Evolutionary conservation across 2,888 invertebrate species (phyloP), one percentile per base, ranked within the genome.

Genomic region (Nomada ruficornis): DNA sequence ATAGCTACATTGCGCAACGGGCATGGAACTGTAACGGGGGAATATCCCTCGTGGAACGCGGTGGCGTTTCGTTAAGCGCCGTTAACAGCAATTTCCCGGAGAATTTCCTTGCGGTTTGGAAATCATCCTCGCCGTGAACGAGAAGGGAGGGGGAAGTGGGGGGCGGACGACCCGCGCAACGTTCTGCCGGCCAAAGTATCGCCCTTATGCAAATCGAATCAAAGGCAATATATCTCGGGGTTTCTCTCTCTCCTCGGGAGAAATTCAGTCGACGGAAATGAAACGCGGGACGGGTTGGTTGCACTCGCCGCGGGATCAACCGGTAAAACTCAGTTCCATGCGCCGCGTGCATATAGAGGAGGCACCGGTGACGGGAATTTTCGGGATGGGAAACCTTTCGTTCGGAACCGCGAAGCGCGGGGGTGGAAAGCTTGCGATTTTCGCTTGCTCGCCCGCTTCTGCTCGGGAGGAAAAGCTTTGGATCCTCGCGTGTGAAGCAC

Each of bases 121-220:
- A 80, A 73, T 70, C 76, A 44, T 77, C 57, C 65, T 26, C 69
- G 36, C 36, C 36, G 36, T 36, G 36, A 36, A 36, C 7, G 36
- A 36, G 36, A 36, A 36, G 7, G 36, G 36, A 0, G 0, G 36
- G 7, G 2, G 20, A 65, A 65, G 47, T 9, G n/a, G 55, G 15
- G 63, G 77, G 82, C 55, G 59, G 52, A 59, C 44, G 2, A 18
- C 36, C 44, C 36, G 52, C 11, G 26, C 18, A 13, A 54, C 74
- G 65, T 62, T 77, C 65, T 60, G 47, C 54, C 68, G 54, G 65
- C 20, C 73, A 65, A 78, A 70, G 69, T 81, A 81, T 82, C 70
- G 80, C 76, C 64, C 72, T 80, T 82, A 80, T 63, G 77, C 70
- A 68, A 83, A 82, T 83, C 83, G 74, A 82, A 83, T 74, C 74